Base-by-base conservation (phyloP, 1,140 invertebrate genomes). In the Chironomus tepperi region DNA sequence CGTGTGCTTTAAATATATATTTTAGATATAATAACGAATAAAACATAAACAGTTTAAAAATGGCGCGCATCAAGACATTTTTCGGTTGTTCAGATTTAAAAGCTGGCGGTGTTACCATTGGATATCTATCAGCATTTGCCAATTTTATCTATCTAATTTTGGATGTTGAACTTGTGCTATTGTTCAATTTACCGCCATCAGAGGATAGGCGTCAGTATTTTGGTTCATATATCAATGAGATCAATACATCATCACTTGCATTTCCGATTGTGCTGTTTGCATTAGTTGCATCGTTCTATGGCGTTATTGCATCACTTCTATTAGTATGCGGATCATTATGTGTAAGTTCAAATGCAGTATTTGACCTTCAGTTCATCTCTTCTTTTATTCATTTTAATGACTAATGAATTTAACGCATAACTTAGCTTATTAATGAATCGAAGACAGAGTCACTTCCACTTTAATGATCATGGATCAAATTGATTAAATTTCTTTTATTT, bases 31-130 rank as follows among this genome's bases (percentile, higher is more conserved):
- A 12, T 10, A 57, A 57, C 9, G 9, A 57, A 57, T 70, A 18
- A 70, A 70, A 70, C 65, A 18, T 19, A 70, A 18, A 18, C 16
- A 70, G 10, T 21, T 18, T 70, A 9, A 70, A 70, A 70, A 70
- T 70, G 65, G 65, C 65, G 65, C 65, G 65, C 65, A 21, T 70
- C 16, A 70, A 70, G 19, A 21, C 65, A 70, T 70, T 70, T 21
- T 70, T 70, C 18, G 16, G 65, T 8, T 70, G 65, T 21, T 21
- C 16, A 8, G 65, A 70, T 70, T 70, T 70, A 18, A 70, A 70
- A 70, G 19, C 65, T 19, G 65, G 65, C 1, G 65, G n/a, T 7
- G n/a, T 70, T 18, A 21, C 9, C 9, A 70, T 70, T 70, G 65
- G 65, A 70, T 70, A 70, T 70, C 6, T 70, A 7, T 70, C 65